Evolutionary conservation across 2,888 invertebrate genomes (phyloP), one percentile per base, ranked within the genome.

Genomic region (Coelinius sp.): DNA sequence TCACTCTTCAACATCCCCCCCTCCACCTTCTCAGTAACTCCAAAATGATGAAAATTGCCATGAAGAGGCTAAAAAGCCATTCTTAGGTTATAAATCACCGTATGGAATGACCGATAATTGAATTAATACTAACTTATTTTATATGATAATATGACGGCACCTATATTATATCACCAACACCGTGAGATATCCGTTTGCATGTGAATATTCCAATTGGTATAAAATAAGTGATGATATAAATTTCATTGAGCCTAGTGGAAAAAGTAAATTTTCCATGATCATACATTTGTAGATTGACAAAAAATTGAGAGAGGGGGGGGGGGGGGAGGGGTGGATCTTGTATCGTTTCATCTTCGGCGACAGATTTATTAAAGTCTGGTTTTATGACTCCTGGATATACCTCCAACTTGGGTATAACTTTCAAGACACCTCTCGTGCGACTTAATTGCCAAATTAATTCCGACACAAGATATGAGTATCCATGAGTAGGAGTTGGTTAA

Each of bases 391-490:
- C 49, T 44, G 17, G 46, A 46, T 66, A 46, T 66, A 49, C 35
- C 31, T 71, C 38, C 63, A 41, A 41, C 38, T 41, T 63, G 20
- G 63, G 24, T 38, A 66, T 20, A 46, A 53, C 24, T 20, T 38
- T 22, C 20, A 67, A 71, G 27, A 52, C 59, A 71, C 67, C 46
- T 63, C 67, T 71, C 62, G 62, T 71, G 62, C 67, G 59, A 71
- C 24, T 67, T 71, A 71, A 71, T 71, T 71, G 71, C 62, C 67
- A 52, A 71, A 71, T 71, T 71, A 71, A 67, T 71, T 46, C 46
- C 20, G 59, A 68, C 68, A 59, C 41, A 20, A 59, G 38, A 68
- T 56, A 65, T 64, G 52, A 17, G 17, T 65, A 31, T 46, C 14
- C 65, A 17, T 59, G 8, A 31, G 17, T 17, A 31, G 17, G 14